Conservation (phyloP, 2,113 vertebrate genomes). For the Australoheros scitulus region DNA sequence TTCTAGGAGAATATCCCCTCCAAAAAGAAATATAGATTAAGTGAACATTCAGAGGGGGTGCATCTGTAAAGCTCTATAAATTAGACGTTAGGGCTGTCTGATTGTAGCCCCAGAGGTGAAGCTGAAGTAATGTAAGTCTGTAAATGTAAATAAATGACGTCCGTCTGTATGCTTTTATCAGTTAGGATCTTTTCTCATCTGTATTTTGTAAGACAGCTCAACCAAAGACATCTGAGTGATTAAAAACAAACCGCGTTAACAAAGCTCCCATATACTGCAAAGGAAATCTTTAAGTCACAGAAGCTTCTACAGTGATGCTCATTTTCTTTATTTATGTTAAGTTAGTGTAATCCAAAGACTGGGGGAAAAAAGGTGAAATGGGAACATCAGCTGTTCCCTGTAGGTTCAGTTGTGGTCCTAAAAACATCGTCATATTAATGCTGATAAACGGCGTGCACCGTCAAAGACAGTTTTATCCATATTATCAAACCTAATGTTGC, state of each 20-base stretch:
- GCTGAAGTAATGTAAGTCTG: neutral
- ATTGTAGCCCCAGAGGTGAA: neutral
- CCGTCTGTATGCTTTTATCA: neutral
- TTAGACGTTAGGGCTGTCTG: neutral
- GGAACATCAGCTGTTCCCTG: neutral
- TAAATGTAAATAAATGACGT: conserved; percentile 6
- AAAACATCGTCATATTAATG: neutral
- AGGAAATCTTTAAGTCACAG: neutral
- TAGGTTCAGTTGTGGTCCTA: neutral
- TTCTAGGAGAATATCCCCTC: neutral
- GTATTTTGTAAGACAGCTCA: neutral
- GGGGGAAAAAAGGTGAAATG: neutral
- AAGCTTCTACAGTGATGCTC: neutral
- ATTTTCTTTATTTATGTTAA: neutral
- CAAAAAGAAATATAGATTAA: conserved; percentile 7
- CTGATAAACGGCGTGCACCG: neutral
- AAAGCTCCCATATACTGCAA: neutral
- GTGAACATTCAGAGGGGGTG: neutral
- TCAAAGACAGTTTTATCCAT: neutral
- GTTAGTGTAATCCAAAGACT: neutral
- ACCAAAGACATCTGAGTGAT: neutral
- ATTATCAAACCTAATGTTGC: neutral
- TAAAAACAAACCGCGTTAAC: neutral
- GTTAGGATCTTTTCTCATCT: neutral
- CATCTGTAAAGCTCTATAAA: neutral